Percentiles rank a stretch among this genome's conserved stretches.
These are phyloP conservation scores for Sycophaga agraensis DNA, from an alignment of 1,140 invertebrate genomes.

Conservation along the genomic window DNA sequence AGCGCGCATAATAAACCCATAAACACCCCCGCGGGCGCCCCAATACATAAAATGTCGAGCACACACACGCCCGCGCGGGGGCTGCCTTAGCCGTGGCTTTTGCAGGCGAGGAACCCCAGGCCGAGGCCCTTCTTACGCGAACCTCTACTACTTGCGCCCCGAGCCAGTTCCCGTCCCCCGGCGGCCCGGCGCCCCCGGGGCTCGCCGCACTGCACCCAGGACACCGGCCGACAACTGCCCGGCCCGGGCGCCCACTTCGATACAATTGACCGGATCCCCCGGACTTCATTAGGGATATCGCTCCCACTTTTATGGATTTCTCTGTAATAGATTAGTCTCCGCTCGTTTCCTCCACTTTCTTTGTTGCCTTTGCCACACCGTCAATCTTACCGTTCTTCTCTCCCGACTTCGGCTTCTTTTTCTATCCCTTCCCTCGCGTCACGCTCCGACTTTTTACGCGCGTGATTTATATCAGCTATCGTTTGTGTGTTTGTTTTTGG, in stretches of 20 bases:
- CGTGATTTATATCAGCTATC: conserved; percentile 1
- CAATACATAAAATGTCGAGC: conserved; percentile 47
- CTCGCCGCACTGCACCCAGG: no score
- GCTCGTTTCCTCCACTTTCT: not conserved
- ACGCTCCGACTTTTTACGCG: conserved; percentile 9
- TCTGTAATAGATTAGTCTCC: conserved; percentile 16
- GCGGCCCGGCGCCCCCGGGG: no score
- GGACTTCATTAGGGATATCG: conserved; percentile 25
- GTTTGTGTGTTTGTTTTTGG: conserved; percentile 1
- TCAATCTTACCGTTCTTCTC: not conserved
- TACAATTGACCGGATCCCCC: conserved; percentile 34
- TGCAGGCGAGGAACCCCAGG: no score
- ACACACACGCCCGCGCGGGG: conserved; percentile 32
- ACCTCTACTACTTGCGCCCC: no score
- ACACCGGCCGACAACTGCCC: conserved; percentile 37
- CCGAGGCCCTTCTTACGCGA: no score
- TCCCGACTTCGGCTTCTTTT: no score
- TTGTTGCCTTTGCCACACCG: not conserved
- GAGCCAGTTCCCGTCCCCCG: no score
- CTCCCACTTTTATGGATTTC: conserved; percentile 18
- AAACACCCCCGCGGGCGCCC: conserved; percentile 51
- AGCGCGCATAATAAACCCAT: conserved; percentile 57
- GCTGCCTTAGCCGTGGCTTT: no score
- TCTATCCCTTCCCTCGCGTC: not conserved
- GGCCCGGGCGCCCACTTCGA: conserved; percentile 28